Base-by-base conservation (phyloP, 2,888 invertebrate species). In the Dione vanillae region DNA sequence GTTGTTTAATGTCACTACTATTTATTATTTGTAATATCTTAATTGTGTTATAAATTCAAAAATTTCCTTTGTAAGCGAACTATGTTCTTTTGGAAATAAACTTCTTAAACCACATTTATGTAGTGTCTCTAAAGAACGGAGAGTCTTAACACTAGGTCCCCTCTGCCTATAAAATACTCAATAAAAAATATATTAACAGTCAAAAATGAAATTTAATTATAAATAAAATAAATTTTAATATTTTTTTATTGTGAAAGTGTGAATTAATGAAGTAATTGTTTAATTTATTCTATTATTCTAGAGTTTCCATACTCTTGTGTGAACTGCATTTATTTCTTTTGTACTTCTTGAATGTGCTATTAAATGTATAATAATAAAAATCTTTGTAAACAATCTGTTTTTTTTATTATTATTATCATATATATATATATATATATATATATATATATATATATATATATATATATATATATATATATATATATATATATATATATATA, bases 311-410 rank as follows among this genome's bases (percentile, higher is more conserved):
- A n/a, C 45, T 45, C n/a, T 45, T 14, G 45, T 45, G 10, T 49
- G 7, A 16, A 56, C 19, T 40, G 56, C 37, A 56, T 56, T 56
- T 56, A 56, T 56, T 27, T 54, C 19, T 54, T 54, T 49, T 54
- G 35, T 54, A 54, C 40, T 56, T 12, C 20, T 37, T 9, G 52
- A 35, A 27, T 27, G 56, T 56, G 56, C 56, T 56, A 56, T 37
- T 56, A 40, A 19, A 47, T 47, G 1, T 27, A 3, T 27, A 19
- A 20, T 56, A 40, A 56, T 56, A 56, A 56, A 54, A 16, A 6
- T 20, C 19, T 20, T 49, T 49, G 8, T 40, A 1, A 1, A 49
- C 19, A 11, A 49, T 49, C 9, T n/a, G n/a, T n/a, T n/a, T n/a
- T n/a, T n/a, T n/a, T n/a, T n/a, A n/a, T 47, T 16, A 9, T 9